These are phyloP conservation scores for Acanthiza pusilla DNA, from an alignment of 2,797 vertebrate species.

Conservation along the genomic window DNA sequence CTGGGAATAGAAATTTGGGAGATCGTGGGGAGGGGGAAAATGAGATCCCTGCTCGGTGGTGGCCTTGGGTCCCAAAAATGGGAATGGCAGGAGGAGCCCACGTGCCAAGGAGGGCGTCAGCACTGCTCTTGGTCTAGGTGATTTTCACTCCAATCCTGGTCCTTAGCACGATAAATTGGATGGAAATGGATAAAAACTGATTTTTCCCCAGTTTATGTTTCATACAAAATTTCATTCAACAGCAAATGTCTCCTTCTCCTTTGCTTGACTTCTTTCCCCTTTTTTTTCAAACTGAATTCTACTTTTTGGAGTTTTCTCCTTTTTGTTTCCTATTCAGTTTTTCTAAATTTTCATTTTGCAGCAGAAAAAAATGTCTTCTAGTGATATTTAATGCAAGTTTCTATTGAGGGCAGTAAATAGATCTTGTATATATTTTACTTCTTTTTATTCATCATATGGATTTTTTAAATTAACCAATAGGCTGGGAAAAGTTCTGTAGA, in stretches of 20 bases:
- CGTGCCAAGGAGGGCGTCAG: background rate
- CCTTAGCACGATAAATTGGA: background rate
- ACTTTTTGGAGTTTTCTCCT: background rate
- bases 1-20: background rate
- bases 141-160: background rate
- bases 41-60: background rate
- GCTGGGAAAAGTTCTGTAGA: background rate
- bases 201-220: background rate
- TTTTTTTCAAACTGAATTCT: background rate
- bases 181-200: background rate
- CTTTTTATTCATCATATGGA: background rate
- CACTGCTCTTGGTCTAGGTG: background rate
- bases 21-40: background rate
- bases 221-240: background rate
- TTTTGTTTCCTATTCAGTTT: background rate
- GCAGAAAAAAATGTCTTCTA: background rate
- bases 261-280: background rate
- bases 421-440: background rate
- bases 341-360: background rate
- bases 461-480: background rate
- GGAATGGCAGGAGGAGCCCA: background rate
- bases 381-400: background rate
- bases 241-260: background rate
- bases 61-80: background rate
- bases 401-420: background rate